Percentiles rank a stretch among this genome's conserved stretches.
Conservation (phyloP, 2,888 invertebrate genomes). For the Lasioglossum figueresi region DNA sequence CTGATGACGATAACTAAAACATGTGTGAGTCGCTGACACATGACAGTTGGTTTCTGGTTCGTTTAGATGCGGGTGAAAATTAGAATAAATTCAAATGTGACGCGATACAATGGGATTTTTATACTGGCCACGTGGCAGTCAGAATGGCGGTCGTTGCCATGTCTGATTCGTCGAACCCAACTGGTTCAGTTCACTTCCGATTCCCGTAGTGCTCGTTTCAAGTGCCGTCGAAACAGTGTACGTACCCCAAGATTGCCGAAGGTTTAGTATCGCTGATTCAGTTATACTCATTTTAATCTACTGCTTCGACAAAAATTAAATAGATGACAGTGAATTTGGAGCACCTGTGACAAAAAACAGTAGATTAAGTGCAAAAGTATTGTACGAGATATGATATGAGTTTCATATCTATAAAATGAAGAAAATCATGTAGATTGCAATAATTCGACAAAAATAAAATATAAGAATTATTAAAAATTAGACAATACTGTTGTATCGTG, state of each 20-base stretch:
- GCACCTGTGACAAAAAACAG: too few species aligned
- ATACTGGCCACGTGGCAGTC: not conserved
- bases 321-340: too few species aligned
- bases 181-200: not conserved
- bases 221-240: not conserved
- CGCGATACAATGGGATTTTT: not conserved
- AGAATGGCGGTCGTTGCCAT: not conserved
- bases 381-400: too few species aligned
- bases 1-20: not conserved
- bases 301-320: not conserved
- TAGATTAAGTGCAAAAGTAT: too few species aligned
- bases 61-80: conserved; percentile 10
- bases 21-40: not conserved
- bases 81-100: conserved; percentile 6
- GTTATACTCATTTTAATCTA: not conserved
- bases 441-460: too few species aligned
- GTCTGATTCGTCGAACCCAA: not conserved
- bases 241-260: not conserved
- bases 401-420: too few species aligned
- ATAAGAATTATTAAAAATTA: too few species aligned
- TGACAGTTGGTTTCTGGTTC: not conserved
- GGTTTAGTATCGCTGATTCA: not conserved
- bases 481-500: too few species aligned
- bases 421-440: too few species aligned
- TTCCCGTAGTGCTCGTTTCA: not conserved